Percentiles rank a stretch among this genome's conserved stretches.
Conservation (phyloP, 2,113 vertebrate species). For the Gambusia holbrooki region DNA sequence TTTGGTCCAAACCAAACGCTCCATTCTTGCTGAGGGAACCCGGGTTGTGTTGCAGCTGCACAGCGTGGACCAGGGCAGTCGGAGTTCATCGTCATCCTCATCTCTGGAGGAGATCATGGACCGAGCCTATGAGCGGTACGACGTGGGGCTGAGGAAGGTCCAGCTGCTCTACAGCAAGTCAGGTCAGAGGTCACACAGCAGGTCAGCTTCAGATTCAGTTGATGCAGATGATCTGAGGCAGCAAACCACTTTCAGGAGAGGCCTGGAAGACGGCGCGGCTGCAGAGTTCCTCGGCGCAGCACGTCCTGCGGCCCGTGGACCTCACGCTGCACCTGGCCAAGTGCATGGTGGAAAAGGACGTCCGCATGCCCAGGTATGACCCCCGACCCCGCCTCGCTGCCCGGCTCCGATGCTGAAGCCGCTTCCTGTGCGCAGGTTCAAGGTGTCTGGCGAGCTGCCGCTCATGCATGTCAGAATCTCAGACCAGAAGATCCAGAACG, state of each 20-base stretch:
- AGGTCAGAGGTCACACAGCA: conserved; percentile 76
- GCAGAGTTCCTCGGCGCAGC: conserved; percentile 85
- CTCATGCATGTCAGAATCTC: conserved; percentile 90
- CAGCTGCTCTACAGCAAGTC: conserved; percentile 92
- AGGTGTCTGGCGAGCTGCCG: conserved; percentile 92
- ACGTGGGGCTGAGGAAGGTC: conserved; percentile 88
- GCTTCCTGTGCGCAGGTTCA: conserved; percentile 82
- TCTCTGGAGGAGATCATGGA: conserved; percentile 97
- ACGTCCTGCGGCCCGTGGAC: conserved; percentile 93
- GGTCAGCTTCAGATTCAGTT: not conserved
- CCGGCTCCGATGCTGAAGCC: rapidly evolving
- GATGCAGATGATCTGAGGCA: not conserved
- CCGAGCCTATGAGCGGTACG: conserved; percentile 94
- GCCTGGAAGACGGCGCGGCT: conserved; percentile 87
- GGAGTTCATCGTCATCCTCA: conserved; percentile 75
- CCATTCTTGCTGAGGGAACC: not conserved
- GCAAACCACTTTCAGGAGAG: conserved; percentile 78
- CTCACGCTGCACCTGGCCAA: conserved; percentile 89
- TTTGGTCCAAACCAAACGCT: not conserved
- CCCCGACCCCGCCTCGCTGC: not conserved
- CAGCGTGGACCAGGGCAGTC: conserved; percentile 83
- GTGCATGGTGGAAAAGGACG: conserved; percentile 93
- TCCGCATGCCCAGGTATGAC: conserved; percentile 89
- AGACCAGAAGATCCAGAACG: conserved; percentile 88
- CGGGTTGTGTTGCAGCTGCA: conserved; percentile 78